Conservation (phyloP, 2,113 vertebrate species). For the Synchiropus splendidus region DNA sequence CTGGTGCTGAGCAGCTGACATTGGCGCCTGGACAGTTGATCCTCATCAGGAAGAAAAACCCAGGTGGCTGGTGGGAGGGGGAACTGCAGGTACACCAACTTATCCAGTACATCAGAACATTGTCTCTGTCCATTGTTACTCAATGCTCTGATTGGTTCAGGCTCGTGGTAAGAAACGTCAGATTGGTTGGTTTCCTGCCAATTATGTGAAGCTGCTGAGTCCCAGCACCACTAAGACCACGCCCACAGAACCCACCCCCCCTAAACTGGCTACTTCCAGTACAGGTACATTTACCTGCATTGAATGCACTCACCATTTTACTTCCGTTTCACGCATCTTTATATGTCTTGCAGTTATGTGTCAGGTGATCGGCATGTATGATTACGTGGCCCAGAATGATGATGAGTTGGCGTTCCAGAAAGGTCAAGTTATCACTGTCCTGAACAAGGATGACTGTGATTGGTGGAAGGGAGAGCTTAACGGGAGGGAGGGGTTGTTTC, state of each 20-base stretch:
- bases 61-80: constrained; percentile 99
- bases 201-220: constrained; percentile 95
- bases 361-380: constrained; percentile 99
- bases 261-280: constrained; percentile 67
- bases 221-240: constrained; percentile 95
- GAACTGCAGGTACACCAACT: constrained; percentile 80
- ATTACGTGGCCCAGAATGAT: constrained; percentile 96
- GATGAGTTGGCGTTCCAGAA: constrained; percentile 97
- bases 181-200: constrained; percentile 98
- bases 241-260: constrained; percentile 80
- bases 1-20: constrained; percentile 91
- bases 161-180: constrained; percentile 95
- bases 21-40: constrained; percentile 93
- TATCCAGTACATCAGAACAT: too few relatives aligned
- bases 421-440: constrained; percentile 93
- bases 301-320: background rate
- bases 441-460: constrained; percentile 95
- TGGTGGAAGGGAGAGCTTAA: constrained; percentile 98
- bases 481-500: constrained; percentile 92
- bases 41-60: constrained; percentile 95
- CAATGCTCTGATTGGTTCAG: constrained; percentile 53
- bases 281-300: constrained; percentile 24
- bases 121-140: background rate
- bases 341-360: constrained; percentile 61
- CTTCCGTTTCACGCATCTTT: background rate